Evolutionary conservation across 2,113 vertebrate species (phyloP), one percentile per base, ranked within the genome.

Genomic region (Xenopus tropicalis): DNA sequence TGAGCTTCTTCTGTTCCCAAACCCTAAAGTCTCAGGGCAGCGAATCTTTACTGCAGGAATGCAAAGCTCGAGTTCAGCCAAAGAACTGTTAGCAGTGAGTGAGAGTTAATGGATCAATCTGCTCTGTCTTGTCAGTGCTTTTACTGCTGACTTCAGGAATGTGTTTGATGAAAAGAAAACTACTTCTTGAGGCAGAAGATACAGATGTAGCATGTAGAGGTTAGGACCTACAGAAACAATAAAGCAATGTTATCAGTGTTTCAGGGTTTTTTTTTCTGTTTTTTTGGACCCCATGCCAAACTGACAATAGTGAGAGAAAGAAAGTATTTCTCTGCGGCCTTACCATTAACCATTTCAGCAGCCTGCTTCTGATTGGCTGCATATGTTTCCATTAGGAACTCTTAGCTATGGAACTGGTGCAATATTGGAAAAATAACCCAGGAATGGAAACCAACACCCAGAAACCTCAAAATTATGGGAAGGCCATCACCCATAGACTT

Each of bases 51-150:
- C 82, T 74, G 79, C 79, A 90, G 93, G 94, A 97, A 98, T 95
- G 93, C 78, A 72, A 83, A 86, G 79, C 77, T 76, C 79, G 83
- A 79, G 88, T 91, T 92, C 89, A 84, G 94, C 93, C 94, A 97
- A 94, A 89, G 88, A 93, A 88, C 93, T 95, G 92, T 93, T 94
- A 93, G 88, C 91, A 91, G 87, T 86, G 91, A 93, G 92, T 92
- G 92, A 94, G 93, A 93, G 92, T 91, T 93, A 93, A 95, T 93
- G 88, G 91, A 91, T 94, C 92, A 91, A 90, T 94, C 93, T 91
- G 89, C 91, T 89, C 87, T 92, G 90, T 93, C 92, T 90, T 90
- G 88, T 92, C 88, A 83, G 88, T 85, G 91, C 89, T 94, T 94
- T 93, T 90, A 91, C 90, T 83, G 74, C 87, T 89, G 93, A 95